These are phyloP conservation scores for Dendrophyllia cribrosa DNA, from an alignment of 64 coral and sea anemone species.

Conservation along the genomic window DNA sequence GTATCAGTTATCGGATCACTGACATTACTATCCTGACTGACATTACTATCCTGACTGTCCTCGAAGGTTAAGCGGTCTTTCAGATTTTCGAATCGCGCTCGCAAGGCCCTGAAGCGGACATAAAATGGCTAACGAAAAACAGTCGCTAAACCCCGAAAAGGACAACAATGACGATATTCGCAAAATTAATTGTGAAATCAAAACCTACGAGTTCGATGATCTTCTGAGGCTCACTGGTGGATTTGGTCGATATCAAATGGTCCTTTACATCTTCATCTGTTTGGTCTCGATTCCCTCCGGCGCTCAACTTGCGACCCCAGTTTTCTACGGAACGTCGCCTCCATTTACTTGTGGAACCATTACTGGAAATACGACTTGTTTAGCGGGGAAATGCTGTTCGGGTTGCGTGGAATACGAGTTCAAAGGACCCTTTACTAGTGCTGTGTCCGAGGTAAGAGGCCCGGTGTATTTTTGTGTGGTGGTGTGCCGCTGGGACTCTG, in stretches of 20 bases:
- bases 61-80: too few relatives aligned
- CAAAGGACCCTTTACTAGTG: constrained; percentile 55
- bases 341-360: constrained; percentile 8
- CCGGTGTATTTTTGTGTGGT: too few relatives aligned
- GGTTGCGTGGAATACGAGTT: constrained; percentile 66
- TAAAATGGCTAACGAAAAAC: too few relatives aligned
- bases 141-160: too few relatives aligned
- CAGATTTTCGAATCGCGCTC: too few relatives aligned
- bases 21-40: too few relatives aligned
- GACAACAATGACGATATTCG: too few relatives aligned
- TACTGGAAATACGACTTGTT: constrained; percentile 10
- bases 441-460: constrained; percentile 60
- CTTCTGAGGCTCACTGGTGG: constrained; percentile 49
- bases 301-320: constrained; percentile 38
- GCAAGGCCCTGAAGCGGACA: too few relatives aligned
- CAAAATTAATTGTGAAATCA: background rate
- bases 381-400: constrained; percentile 37
- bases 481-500: too few relatives aligned
- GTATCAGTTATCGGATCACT: too few relatives aligned
- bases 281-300: constrained; percentile 48
- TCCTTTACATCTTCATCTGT: constrained; percentile 36
- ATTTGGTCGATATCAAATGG: constrained; percentile 57
- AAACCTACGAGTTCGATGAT: constrained; percentile 65
- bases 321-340: constrained; percentile 73
- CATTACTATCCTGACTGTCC: too few relatives aligned